Evolutionary conservation across 2,888 invertebrate genomes (phyloP).

Genomic region (Leptopterna dolabrata): DNA sequence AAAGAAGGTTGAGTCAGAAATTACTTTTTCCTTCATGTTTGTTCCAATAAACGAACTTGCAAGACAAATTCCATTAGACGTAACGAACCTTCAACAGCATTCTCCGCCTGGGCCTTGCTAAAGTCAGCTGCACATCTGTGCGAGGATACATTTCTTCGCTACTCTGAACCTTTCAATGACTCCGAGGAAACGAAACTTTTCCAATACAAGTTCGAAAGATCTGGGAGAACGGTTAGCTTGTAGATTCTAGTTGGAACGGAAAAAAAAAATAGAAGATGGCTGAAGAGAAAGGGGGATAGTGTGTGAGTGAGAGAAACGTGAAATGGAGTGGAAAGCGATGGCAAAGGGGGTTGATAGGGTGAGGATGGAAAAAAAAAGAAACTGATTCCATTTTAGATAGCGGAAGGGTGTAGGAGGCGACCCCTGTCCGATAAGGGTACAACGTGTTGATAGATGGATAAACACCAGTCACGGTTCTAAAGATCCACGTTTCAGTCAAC

Average conservation of each 20-base stretch:
- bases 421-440: slow-evolving; percentile 14
- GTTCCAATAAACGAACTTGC: background rate
- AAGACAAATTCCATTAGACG: background rate
- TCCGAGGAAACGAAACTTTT: slow-evolving; percentile 10
- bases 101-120: background rate
- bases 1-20: too few relatives aligned
- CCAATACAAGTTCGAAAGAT: slow-evolving; percentile 32
- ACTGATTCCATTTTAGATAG: slow-evolving; percentile 7
- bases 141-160: slow-evolving; percentile 1
- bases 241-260: background rate
- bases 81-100: background rate
- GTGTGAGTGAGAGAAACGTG: background rate
- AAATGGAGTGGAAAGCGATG: background rate
- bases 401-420: background rate
- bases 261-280: background rate
- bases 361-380: background rate
- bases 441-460: slow-evolving; percentile 37
- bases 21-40: background rate
- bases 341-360: background rate
- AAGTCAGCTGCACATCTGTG: background rate
- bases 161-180: slow-evolving; percentile 25
- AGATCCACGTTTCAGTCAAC: background rate
- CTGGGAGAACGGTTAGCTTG: background rate
- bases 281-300: background rate
- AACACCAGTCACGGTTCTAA: background rate